phyloP scores from a whole-genome alignment of 1,140 invertebrate genomes.

The Magallana angulata region DNA sequence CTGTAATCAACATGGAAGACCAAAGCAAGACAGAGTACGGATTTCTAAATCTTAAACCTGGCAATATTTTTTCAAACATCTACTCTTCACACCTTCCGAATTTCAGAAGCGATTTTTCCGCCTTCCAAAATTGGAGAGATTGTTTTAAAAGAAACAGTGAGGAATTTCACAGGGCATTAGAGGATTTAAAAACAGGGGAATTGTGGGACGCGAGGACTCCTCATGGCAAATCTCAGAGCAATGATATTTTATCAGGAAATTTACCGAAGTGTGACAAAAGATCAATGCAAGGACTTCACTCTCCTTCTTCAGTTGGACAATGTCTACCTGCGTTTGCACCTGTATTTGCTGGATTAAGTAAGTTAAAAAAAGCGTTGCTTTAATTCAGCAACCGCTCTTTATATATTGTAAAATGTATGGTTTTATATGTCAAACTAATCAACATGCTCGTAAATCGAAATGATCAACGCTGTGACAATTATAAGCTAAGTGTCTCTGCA shows the following conservation, averaged over 20 bases:
- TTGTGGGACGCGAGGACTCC: not conserved
- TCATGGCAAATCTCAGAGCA: not conserved
- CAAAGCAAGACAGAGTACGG: not conserved
- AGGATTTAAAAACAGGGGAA: not conserved
- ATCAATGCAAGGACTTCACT: not conserved
- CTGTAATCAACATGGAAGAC: not conserved
- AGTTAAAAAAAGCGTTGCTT: not conserved
- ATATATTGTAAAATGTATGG: no score
- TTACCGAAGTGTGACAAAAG: not conserved
- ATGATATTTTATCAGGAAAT: not conserved
- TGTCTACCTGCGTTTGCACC: constrained; percentile 17
- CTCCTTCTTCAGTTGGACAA: not conserved
- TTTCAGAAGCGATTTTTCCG: not conserved
- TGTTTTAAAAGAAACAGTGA: constrained; percentile 20
- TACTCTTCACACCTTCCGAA: not conserved
- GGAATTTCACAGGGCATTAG: not conserved
- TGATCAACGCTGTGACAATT: no score
- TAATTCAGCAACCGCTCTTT: not conserved
- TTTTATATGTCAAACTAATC: no score
- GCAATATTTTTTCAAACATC: not conserved
- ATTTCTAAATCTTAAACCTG: not conserved
- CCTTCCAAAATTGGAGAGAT: constrained; percentile 16
- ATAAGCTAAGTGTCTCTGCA: no score
- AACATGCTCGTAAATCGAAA: no score
- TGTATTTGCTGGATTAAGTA: constrained; percentile 20